Evolutionary conservation across 2,888 invertebrate species (phyloP).

Genomic region (Mythimna pallens): DNA sequence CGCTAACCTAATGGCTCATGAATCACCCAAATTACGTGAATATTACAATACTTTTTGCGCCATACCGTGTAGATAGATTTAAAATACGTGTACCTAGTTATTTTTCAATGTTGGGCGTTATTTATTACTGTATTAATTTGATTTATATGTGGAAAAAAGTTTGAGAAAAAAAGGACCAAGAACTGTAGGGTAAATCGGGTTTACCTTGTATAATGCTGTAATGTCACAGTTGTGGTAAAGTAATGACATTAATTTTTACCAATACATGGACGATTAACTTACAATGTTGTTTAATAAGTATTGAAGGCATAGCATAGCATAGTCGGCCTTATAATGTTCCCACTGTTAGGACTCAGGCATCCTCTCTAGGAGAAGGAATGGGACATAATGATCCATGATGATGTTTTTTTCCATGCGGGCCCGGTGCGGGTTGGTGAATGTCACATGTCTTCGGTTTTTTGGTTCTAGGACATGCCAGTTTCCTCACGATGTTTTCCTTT

Average conservation of each 20-base stretch:
- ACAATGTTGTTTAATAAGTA: too few species aligned
- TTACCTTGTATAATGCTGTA: constrained; percentile 2
- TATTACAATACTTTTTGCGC: constrained; percentile 78
- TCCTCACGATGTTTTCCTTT: too few species aligned
- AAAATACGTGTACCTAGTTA: constrained; percentile 70
- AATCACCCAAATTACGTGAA: constrained; percentile 82
- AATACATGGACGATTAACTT: not conserved
- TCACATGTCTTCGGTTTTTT: too few species aligned
- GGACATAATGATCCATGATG: too few species aligned
- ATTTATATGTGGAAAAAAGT: constrained; percentile 44
- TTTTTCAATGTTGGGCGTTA: constrained; percentile 56
- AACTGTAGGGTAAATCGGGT: constrained; percentile 1
- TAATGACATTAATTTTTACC: not conserved
- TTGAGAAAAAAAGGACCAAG: constrained; percentile 35
- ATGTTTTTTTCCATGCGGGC: too few species aligned
- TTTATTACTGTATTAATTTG: constrained; percentile 57
- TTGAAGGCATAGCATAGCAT: too few species aligned
- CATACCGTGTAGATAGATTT: constrained; percentile 73
- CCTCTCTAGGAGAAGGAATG: too few species aligned
- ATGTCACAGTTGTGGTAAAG: not conserved
- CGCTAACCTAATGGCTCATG: constrained; percentile 78
- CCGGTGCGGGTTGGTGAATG: too few species aligned
- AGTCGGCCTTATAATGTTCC: too few species aligned
- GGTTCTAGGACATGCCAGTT: too few species aligned
- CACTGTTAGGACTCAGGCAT: too few species aligned